Evolutionary conservation across 1,140 invertebrate species (phyloP), one percentile per base, ranked within the genome.

Genomic region (Pogonognathellus flavescens): DNA sequence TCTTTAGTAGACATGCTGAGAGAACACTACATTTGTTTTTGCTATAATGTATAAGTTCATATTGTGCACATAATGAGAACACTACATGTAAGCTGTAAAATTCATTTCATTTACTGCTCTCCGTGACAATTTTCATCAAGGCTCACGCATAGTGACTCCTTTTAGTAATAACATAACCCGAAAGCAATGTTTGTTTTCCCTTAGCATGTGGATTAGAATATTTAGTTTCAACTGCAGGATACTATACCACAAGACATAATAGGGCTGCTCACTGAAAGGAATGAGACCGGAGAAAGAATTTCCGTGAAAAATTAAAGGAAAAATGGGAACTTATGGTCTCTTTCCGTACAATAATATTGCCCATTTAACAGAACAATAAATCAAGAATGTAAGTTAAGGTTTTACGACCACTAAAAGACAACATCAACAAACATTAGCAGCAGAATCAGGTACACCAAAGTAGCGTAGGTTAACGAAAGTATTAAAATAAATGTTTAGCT

Each of bases 131-230:
- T 76, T 76, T 31, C 70, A 76, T 76, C 70, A 9, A 50, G 16
- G 13, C 41, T 7, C 31, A 50, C 62, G 25, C 62, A 66, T 49
- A 76, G 25, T 76, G 25, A 76, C 70, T 76, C 70, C 31, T 41
- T 41, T 41, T 41, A 41, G 31, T 41, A 41, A 41, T 76, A 76
- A 76, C 31, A 31, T 76, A 76, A 76, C 31, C 49, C 49, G n/a
- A 76, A 76, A 49, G 70, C 70, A 18, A 49, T 31, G 70, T 76
- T 76, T 76, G 41, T 76, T 50, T 10, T 31, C 49, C 70, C n/a
- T 76, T 76, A 76, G 25, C 70, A 76, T 76, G 70, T 76, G 70
- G 70, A 76, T 76, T 76, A 50, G 31, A 76, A 76, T 76, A 76
- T 76, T 76, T 50, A 41, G 14, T 31, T 49, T 16, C 16, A n/a